phyloP scores from a whole-genome alignment of 2,888 invertebrate species.

The Troides aeacus region DNA sequence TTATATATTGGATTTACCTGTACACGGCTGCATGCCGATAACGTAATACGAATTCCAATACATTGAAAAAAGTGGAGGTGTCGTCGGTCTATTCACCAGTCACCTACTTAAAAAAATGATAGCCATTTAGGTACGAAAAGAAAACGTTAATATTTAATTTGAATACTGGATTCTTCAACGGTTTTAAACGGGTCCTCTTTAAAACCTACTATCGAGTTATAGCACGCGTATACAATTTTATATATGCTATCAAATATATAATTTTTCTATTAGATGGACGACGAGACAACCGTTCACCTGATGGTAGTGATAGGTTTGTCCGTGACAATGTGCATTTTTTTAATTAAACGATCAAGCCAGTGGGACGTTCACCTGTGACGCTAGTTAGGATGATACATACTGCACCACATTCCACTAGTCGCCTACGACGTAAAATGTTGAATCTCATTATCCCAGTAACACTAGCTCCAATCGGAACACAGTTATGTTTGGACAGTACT shows the following conservation, averaged over 20 bases:
- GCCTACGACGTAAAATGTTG: too few relatives aligned
- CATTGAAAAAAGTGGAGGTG: conserved; percentile 75
- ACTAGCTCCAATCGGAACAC: too few relatives aligned
- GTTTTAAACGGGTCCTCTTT: conserved; percentile 31
- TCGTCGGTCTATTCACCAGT: conserved; percentile 55
- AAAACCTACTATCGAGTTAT: not conserved
- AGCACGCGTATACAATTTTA: conserved; percentile 12
- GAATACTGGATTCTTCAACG: conserved; percentile 40
- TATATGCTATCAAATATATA: not conserved
- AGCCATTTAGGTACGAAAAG: conserved; percentile 49
- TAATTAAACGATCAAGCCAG: too few relatives aligned
- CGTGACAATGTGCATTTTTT: too few relatives aligned
- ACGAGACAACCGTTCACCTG: too few relatives aligned
- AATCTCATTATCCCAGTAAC: too few relatives aligned
- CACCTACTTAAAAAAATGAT: conserved; percentile 42
- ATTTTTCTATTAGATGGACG: too few relatives aligned
- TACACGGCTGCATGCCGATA: conserved; percentile 66
- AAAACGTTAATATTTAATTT: conserved; percentile 68
- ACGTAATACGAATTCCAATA: conserved; percentile 74
- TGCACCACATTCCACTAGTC: too few relatives aligned
- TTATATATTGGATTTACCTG: conserved; percentile 74
- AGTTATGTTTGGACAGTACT: too few relatives aligned
- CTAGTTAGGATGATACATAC: too few relatives aligned
- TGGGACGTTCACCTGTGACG: too few relatives aligned
- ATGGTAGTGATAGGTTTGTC: too few relatives aligned